phyloP scores from a whole-genome alignment of 2,888 invertebrate species.

The Cheilosia grossa region DNA sequence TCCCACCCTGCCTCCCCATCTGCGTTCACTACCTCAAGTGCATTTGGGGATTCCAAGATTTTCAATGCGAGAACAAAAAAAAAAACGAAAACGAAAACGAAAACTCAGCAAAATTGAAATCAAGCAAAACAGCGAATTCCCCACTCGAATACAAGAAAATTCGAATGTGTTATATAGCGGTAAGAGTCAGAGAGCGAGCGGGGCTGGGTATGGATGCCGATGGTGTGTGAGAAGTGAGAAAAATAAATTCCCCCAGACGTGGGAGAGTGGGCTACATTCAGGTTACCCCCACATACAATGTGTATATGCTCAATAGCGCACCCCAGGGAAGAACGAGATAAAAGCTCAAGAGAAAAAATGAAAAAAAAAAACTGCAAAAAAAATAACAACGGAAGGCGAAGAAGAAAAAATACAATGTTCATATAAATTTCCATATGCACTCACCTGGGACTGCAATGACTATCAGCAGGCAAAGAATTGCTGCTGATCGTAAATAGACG shows the following conservation, averaged over 20 bases:
- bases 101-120: constrained; percentile 73
- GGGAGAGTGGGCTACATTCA: not conserved
- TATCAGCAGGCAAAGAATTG: constrained; percentile 74
- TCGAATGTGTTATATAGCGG: constrained; percentile 46
- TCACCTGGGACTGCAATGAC: constrained; percentile 75
- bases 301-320: constrained; percentile 44
- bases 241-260: constrained; percentile 48
- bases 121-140: constrained; percentile 72
- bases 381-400: not conserved
- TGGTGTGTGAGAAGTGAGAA: constrained; percentile 37
- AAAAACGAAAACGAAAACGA: constrained; percentile 1
- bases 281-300: constrained; percentile 7
- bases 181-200: constrained; percentile 14
- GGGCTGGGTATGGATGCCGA: constrained; percentile 1
- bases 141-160: constrained; percentile 50
- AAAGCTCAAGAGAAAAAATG: constrained; percentile 24
- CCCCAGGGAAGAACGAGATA: constrained; percentile 51
- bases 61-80: constrained; percentile 15
- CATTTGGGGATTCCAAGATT: constrained; percentile 46
- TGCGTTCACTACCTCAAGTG: constrained; percentile 58
- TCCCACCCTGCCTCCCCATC: not conserved
- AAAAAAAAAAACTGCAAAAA: too few species aligned
- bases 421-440: constrained; percentile 75
- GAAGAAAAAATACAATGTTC: constrained; percentile 41
- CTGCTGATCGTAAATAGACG: constrained; percentile 75